A percentile compares a stretch with the other conserved stretches of the same genome.
phyloP scores from a whole-genome alignment of 2,888 invertebrate species.

The Agrotis ipsilon region DNA sequence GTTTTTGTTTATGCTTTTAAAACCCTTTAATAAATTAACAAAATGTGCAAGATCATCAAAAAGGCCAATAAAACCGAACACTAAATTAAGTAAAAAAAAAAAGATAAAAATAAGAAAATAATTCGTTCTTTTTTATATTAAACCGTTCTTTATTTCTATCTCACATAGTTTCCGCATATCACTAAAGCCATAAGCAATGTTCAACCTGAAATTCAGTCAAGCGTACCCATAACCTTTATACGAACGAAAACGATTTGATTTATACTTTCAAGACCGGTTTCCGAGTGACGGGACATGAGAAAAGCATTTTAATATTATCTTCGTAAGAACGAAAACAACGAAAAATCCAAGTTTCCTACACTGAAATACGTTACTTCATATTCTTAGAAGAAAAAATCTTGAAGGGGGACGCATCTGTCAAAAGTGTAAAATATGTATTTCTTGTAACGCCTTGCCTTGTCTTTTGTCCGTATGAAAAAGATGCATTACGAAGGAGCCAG shows the following conservation, averaged over 20 bases:
- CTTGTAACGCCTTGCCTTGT: constrained; percentile 79
- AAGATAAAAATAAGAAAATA: not conserved
- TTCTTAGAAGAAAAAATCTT: constrained; percentile 87
- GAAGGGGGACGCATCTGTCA: constrained; percentile 88
- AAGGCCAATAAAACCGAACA: not conserved
- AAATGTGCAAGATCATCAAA: not conserved
- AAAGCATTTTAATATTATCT: constrained; percentile 82
- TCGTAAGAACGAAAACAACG: constrained; percentile 78
- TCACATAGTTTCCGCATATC: constrained; percentile 47
- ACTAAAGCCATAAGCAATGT: constrained; percentile 54
- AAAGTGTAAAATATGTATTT: constrained; percentile 90
- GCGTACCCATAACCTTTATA: constrained; percentile 66
- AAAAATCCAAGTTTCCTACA: constrained; percentile 77
- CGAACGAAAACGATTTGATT: constrained; percentile 75
- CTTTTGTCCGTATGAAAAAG: constrained; percentile 74
- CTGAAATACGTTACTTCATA: constrained; percentile 83
- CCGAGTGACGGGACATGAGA: constrained; percentile 75
- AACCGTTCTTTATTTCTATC: not conserved
- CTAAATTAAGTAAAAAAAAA: not conserved
- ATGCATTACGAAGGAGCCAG: constrained; percentile 69
- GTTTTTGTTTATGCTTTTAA: too few relatives aligned
- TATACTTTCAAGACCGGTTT: constrained; percentile 77
- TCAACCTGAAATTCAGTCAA: constrained; percentile 60
- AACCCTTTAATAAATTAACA: too few relatives aligned
- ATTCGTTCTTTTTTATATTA: not conserved